Evolutionary conservation across 1,140 invertebrate species (phyloP).

Genomic region (Camponotus vicinus): DNA sequence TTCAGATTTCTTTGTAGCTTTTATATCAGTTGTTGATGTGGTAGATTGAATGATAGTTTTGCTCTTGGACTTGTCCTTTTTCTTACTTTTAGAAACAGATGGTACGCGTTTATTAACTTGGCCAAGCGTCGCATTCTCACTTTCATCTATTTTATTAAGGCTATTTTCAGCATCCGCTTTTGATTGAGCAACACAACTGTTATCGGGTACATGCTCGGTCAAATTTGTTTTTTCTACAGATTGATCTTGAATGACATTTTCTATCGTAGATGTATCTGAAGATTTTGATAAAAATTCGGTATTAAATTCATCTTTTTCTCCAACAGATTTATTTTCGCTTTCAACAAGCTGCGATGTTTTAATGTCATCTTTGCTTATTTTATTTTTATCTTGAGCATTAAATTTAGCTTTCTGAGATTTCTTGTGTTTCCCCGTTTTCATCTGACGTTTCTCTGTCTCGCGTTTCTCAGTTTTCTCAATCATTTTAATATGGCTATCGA

Average conservation of each 20-base stretch:
- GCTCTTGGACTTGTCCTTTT: conserved; percentile 58
- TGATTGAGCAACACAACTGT: neutral
- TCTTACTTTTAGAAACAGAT: conserved; percentile 17
- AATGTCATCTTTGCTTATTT: neutral
- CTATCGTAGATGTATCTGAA: neutral
- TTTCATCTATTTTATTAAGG: neutral
- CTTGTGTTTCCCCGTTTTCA: conserved; percentile 27
- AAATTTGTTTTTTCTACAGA: neutral
- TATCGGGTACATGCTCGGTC: neutral
- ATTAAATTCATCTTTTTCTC: conserved; percentile 2
- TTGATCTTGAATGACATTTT: neutral
- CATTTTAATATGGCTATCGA: neutral
- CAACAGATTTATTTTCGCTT: neutral
- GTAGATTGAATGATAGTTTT: conserved; percentile 39
- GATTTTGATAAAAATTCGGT: neutral
- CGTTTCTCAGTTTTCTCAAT: neutral
- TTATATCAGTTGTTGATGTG: neutral
- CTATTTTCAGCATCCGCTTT: neutral
- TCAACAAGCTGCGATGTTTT: neutral
- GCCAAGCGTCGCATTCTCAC: neutral
- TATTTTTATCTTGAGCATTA: neutral
- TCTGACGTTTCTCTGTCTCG: neutral
- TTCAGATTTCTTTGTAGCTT: conserved; percentile 38
- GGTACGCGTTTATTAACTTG: neutral
- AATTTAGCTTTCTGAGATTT: conserved; percentile 33